Evolutionary conservation across 2,888 invertebrate species (phyloP).

Genomic region (Gryllus longicercus): DNA sequence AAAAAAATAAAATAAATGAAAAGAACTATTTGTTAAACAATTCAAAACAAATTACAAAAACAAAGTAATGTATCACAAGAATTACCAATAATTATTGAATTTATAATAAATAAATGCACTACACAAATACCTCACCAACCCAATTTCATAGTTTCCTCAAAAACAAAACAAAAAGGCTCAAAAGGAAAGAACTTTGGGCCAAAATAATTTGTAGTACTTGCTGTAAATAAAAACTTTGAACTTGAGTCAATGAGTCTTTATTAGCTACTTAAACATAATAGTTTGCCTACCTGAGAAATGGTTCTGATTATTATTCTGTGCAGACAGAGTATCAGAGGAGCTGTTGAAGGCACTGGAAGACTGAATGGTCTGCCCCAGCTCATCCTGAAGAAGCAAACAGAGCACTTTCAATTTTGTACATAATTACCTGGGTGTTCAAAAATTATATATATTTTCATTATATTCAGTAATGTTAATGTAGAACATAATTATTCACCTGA

Average conservation of each 20-base stretch:
- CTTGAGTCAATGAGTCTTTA: no score
- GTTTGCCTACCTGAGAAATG: constrained; percentile 37
- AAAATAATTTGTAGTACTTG: background rate
- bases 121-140: no score
- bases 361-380: constrained; percentile 35
- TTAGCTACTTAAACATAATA: no score
- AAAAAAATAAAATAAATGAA: background rate
- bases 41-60: background rate
- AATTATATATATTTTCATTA: background rate
- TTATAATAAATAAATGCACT: no score
- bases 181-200: background rate
- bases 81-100: background rate
- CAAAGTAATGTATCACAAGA: background rate
- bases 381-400: constrained; percentile 34
- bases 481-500: constrained; percentile 37
- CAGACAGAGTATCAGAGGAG: constrained; percentile 32
- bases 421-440: background rate
- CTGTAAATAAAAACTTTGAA: no score
- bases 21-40: background rate
- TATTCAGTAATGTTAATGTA: background rate
- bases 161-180: background rate
- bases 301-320: constrained; percentile 34
- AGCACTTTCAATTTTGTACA: background rate
- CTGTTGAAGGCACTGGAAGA: constrained; percentile 37
- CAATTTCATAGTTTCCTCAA: background rate